Conservation (phyloP, 2,888 invertebrate genomes). For the Capitulum mitella region DNA sequence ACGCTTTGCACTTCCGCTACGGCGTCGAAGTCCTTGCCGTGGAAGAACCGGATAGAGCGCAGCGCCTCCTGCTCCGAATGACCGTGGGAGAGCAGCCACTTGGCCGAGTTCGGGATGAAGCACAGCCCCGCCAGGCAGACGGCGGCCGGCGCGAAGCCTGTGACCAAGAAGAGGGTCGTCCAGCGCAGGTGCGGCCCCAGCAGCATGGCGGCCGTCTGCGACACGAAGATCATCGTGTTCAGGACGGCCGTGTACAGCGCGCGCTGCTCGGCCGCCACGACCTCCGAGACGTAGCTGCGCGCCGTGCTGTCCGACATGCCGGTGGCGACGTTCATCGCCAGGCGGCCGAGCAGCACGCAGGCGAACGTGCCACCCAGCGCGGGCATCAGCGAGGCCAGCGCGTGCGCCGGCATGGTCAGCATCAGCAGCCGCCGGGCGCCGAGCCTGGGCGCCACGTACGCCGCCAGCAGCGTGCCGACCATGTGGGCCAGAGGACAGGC, state of each 20-base stretch:
- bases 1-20: neutral
- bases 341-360: neutral
- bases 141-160: neutral
- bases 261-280: neutral
- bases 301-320: neutral
- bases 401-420: neutral
- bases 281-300: neutral
- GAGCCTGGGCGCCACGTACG: neutral
- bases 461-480: neutral
- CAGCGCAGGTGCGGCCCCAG: neutral
- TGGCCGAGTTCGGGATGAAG: neutral
- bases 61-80: neutral
- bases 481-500: neutral
- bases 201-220: neutral
- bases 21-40: neutral
- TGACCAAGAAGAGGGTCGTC: neutral
- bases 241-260: neutral
- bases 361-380: neutral
- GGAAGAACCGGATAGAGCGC: neutral
- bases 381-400: neutral
- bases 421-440: neutral
- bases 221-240: neutral
- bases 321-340: neutral
- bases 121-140: neutral
- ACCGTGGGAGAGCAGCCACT: neutral